A percentile compares a stretch with the other conserved stretches of the same genome.
Evolutionary conservation across 2,797 vertebrate species (phyloP).

Genomic region (Channa striata): DNA sequence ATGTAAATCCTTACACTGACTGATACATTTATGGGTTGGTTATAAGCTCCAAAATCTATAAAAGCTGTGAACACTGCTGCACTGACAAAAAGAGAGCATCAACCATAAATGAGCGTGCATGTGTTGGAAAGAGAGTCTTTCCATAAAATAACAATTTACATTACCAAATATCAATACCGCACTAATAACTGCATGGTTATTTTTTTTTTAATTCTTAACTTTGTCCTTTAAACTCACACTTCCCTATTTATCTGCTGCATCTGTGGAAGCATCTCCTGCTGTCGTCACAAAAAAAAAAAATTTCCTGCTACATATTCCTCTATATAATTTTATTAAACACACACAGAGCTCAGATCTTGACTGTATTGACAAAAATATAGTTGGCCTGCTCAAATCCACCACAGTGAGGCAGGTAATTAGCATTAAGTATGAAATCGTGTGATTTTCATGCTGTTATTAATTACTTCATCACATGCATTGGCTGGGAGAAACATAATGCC

Average conservation of each 20-base stretch:
- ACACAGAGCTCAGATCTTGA: slow-evolving; percentile 31
- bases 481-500: slow-evolving; percentile 52
- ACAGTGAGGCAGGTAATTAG: slow-evolving; percentile 64
- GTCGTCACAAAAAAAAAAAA: too few species aligned
- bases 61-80: not conserved
- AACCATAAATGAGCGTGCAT: not conserved
- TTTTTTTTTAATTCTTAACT: not conserved
- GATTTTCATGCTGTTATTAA: slow-evolving; percentile 74
- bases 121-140: not conserved
- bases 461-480: slow-evolving; percentile 60
- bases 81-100: not conserved
- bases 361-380: slow-evolving; percentile 43
- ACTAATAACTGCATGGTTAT: not conserved
- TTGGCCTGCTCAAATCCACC: slow-evolving; percentile 48
- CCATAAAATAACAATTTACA: not conserved
- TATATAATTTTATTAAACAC: slow-evolving; percentile 59
- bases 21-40: not conserved
- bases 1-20: not conserved
- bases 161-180: not conserved
- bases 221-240: not conserved
- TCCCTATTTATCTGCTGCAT: too few species aligned
- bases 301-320: slow-evolving; percentile 21
- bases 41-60: not conserved
- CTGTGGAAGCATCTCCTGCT: too few species aligned
- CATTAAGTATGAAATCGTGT: slow-evolving; percentile 60